These are phyloP conservation scores for Toxostoma redivivum DNA, from an alignment of 2,113 vertebrate species.

Conservation along the genomic window DNA sequence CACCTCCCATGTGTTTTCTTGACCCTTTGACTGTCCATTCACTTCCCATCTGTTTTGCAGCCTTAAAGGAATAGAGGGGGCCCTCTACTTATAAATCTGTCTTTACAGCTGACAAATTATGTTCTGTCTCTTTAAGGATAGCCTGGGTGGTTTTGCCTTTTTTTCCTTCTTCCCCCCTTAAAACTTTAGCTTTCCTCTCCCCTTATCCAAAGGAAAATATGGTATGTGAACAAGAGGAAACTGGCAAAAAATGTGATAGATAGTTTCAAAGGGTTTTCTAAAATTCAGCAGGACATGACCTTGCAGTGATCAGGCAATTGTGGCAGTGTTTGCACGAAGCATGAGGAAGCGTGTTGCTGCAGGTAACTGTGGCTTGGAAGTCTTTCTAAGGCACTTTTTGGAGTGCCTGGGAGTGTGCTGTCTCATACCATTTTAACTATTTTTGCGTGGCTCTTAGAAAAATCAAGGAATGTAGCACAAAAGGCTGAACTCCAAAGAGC, in stretches of 20 bases:
- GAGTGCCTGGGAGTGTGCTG: neutral
- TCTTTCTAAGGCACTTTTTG: neutral
- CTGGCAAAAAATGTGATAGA: neutral
- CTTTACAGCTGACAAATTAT: slow-evolving; percentile 74
- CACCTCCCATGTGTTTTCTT: slow-evolving; percentile 74
- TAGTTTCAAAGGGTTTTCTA: slow-evolving; percentile 28
- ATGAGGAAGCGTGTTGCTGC: neutral
- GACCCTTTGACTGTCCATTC: slow-evolving; percentile 78
- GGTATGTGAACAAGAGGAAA: slow-evolving; percentile 41
- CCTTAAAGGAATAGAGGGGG: slow-evolving; percentile 73
- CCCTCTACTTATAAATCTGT: slow-evolving; percentile 79
- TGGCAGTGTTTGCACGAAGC: neutral
- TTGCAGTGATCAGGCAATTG: neutral
- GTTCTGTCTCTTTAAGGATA: slow-evolving; percentile 64
- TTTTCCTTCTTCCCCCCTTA: neutral
- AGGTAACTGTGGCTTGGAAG: neutral
- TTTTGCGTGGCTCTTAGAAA: neutral
- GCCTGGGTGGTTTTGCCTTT: slow-evolving; percentile 74
- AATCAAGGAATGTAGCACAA: neutral
- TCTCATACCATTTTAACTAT: neutral
- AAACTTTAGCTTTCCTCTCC: slow-evolving; percentile 29
- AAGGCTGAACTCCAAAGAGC: neutral
- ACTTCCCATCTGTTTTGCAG: slow-evolving; percentile 81
- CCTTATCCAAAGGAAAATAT: slow-evolving; percentile 30
- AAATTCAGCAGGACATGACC: neutral